phyloP scores from a whole-genome alignment of 2,888 invertebrate genomes.

The Eudasyphora cyanicolor region DNA sequence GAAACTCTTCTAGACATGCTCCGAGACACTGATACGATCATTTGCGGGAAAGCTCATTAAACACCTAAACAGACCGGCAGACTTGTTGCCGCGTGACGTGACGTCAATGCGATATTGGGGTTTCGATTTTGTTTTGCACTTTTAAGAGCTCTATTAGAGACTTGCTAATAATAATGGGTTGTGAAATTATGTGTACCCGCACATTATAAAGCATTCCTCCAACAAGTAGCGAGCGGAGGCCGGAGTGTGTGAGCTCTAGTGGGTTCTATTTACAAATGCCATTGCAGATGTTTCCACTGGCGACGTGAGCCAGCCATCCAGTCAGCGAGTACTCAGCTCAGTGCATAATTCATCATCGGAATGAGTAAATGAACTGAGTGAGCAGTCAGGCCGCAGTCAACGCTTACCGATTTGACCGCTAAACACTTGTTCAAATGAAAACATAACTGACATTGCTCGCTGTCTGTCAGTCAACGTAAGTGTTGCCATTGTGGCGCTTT shows the following conservation, averaged over 20 bases:
- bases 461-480: not conserved
- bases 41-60: not conserved
- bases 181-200: not conserved
- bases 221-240: not conserved
- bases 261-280: constrained; percentile 47
- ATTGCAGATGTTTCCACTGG: not conserved
- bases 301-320: constrained; percentile 17
- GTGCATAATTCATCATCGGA: constrained; percentile 40
- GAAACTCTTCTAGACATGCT: constrained; percentile 58
- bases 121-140: not conserved
- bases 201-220: not conserved
- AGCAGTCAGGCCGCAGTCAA: constrained; percentile 39
- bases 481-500: not conserved
- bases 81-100: not conserved
- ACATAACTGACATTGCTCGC: not conserved
- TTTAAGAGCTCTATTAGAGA: too few relatives aligned
- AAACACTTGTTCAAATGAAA: constrained; percentile 53
- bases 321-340: too few relatives aligned
- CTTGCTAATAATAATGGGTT: not conserved
- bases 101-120: not conserved
- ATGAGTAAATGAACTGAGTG: too few relatives aligned
- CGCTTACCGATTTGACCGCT: constrained; percentile 50
- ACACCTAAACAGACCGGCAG: not conserved
- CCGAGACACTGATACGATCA: constrained; percentile 42
- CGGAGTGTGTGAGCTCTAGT: constrained; percentile 29